Base-by-base conservation (phyloP, 2,888 invertebrate genomes). In the Aelia acuminata region DNA sequence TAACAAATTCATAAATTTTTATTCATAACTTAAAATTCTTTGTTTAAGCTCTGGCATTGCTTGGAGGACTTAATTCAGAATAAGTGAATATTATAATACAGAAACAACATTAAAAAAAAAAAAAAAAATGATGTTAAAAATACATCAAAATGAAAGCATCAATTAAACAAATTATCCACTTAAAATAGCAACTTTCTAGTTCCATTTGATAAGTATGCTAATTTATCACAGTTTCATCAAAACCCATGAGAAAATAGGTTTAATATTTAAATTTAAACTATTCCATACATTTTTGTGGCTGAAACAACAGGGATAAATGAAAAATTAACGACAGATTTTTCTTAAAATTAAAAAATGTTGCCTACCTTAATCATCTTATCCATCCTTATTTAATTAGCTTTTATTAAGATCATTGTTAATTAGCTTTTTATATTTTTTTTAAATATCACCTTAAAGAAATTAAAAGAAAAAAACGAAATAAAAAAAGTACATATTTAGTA, bases 401-500 rank as follows among this genome's bases (percentile, higher is more conserved):
- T n/a, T n/a, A n/a, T n/a, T n/a, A n/a, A n/a, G n/a, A n/a, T n/a
- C n/a, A n/a, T n/a, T n/a, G n/a, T n/a, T n/a, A n/a, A n/a, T n/a
- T n/a, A n/a, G n/a, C n/a, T n/a, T n/a, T 43, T 43, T 43, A 43
- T 43, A 7, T 43, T 43, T 20, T 57, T 57, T 70, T 70, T 70
- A 35, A 18, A 35, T 8, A 70, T 70, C 57, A 57, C 15, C 57
- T 26, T 57, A 20, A 70, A 7, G 31, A 31, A 11, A 35, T 70
- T 70, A 35, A 70, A 7, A 70, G 18, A 70, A 70, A 70, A 2
- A 35, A 35, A 35, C 35, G 63, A 70, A 70, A 70, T 70, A 70
- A 31, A 70, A 70, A 57, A n/a, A 70, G 35, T 70, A 35, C 63
- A 70, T 35, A 70, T 70, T 8, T 20, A 70, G 63, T 70, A 70